Percentiles rank a stretch among this genome's conserved stretches.
These are phyloP conservation scores for Aphelinus certus DNA, from an alignment of 1,140 invertebrate species.

Conservation along the genomic window DNA sequence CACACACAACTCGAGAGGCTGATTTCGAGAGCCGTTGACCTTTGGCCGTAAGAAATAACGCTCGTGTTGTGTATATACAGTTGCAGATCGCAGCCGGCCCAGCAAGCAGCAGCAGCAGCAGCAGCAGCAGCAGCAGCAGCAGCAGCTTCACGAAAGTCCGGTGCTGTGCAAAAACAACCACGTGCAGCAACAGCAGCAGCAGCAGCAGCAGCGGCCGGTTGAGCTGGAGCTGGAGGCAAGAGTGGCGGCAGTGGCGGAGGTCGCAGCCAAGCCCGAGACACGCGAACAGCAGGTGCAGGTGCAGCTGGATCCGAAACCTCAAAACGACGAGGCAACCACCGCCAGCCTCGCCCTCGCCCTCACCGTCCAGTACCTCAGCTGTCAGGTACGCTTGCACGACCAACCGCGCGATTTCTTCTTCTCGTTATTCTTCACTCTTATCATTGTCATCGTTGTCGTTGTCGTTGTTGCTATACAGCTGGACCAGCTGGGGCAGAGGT, in stretches of 20 bases:
- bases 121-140: background rate
- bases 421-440: too few relatives aligned
- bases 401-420: too few relatives aligned
- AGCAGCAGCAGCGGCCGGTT: too few relatives aligned
- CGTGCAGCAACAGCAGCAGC: too few relatives aligned
- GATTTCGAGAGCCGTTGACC: too few relatives aligned
- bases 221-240: too few relatives aligned
- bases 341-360: slow-evolving; percentile 67
- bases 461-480: background rate
- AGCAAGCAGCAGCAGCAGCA: background rate
- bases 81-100: slow-evolving; percentile 21
- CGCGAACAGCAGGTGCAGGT: background rate
- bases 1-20: too few relatives aligned
- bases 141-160: too few relatives aligned
- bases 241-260: too few relatives aligned
- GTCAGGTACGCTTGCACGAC: slow-evolving; percentile 64
- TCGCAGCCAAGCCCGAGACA: background rate
- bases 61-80: background rate
- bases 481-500: background rate
- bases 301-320: background rate
- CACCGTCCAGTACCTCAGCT: slow-evolving; percentile 74
- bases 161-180: too few relatives aligned
- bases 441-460: too few relatives aligned
- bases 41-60: background rate
- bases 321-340: slow-evolving; percentile 61